Evolutionary conservation across 2,113 vertebrate genomes (phyloP), one percentile per base, ranked within the genome.

Genomic region (Limnothrissa miodon): DNA sequence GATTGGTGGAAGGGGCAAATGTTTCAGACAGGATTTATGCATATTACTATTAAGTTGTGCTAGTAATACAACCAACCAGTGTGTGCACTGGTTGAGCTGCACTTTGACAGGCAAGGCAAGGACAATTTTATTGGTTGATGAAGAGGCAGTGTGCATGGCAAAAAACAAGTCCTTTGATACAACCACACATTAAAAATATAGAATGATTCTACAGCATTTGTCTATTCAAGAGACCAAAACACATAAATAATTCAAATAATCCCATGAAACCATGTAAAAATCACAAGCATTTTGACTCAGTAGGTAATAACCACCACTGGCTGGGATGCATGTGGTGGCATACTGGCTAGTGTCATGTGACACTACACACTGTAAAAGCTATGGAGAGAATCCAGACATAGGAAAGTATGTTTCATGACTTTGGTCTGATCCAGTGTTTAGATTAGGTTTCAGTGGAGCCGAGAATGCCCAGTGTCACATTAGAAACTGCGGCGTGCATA

Each of bases 341-440:
- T 70, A 13, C n/a, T 33, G 62, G 62, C 62, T 29, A 70, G 11
- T 19, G 29, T 36, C 62, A 70, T 70, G 62, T 70, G 29, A 70
- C 25, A 42, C 42, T 42, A 42, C 17, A 15, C 25, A 19, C 15
- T 21, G 48, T 53, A 19, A 53, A 29, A 1, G 17, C 17, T 56
- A 56, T 56, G 5, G 62, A 70, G 62, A 29, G 29, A 70, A 8
- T 70, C 62, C 62, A 70, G 62, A 70, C 25, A 21, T 56, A 70
- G 62, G 29, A 70, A 70, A 70, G 29, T 62, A 62, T 62, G 62
- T 70, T 70, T 70, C 62, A 70, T 70, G 62, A 29, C 62, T 70
- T 36, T 15, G 8, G 62, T 70, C 62, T 70, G 62, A 36, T 33
- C 62, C 62, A 11, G 62, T 70, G 62, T 70, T 33, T 70, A 70